Percentiles rank a stretch among this genome's conserved stretches.
phyloP scores from a whole-genome alignment of 2,797 vertebrate genomes.

The Schizopygopsis pylzovi region DNA sequence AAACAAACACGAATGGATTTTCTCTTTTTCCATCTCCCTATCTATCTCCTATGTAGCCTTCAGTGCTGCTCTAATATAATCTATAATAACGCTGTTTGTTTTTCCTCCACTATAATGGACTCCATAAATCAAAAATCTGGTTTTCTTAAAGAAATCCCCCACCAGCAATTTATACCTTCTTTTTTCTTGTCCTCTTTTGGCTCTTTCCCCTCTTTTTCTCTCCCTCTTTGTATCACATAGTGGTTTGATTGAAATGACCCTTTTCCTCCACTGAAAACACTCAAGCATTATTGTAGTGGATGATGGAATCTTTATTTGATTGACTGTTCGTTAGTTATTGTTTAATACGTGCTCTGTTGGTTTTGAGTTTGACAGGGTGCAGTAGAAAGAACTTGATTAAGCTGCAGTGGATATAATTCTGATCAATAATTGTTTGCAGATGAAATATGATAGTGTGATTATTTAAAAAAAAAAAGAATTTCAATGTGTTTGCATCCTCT shows the following conservation, averaged over 20 bases:
- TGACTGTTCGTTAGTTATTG: conserved; percentile 28
- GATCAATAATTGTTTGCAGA: conserved; percentile 37
- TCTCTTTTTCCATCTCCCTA: conserved; percentile 28
- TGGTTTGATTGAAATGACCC: conserved; percentile 25
- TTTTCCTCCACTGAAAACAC: conserved; percentile 15
- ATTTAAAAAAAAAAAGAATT: background rate
- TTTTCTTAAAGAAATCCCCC: conserved; percentile 49
- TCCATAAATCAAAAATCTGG: conserved; percentile 61
- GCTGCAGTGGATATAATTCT: conserved; percentile 56
- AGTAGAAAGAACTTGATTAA: conserved; percentile 44
- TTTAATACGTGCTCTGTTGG: conserved; percentile 11
- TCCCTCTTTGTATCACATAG: conserved; percentile 5
- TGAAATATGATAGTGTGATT: background rate
- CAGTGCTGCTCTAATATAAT: conserved; percentile 57
- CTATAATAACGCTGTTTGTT: conserved; percentile 62
- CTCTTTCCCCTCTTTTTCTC: conserved; percentile 2
- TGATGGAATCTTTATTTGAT: conserved; percentile 28
- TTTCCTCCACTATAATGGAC: conserved; percentile 61
- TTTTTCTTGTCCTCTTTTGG: conserved; percentile 30
- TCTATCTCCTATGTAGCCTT: conserved; percentile 48
- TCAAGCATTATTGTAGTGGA: conserved; percentile 14
- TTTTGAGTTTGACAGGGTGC: conserved; percentile 5
- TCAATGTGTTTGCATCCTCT: background rate
- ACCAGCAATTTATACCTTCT: conserved; percentile 37
- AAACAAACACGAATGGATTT: conserved; percentile 15